Base-by-base conservation (phyloP, 2,888 invertebrate genomes). In the Boloria euphrosyne region DNA sequence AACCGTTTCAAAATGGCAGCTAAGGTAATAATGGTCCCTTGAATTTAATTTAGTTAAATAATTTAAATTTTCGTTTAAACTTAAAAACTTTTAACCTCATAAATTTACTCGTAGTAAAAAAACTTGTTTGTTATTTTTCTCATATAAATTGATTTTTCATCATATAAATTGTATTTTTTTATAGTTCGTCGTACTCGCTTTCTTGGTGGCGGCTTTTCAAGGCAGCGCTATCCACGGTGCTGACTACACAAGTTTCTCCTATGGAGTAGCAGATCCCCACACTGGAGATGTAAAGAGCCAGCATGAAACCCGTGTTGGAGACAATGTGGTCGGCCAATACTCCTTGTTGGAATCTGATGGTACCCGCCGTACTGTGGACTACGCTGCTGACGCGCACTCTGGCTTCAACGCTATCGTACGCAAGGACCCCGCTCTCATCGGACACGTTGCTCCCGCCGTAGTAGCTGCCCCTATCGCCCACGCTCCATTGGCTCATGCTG, bases 341-440 rank as follows among this genome's bases (percentile, higher is more conserved):
- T 90, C 90, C 6, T 85, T 90, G 65, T 79, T 94, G 86, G 81
- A 93, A 74, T 93, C 94, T 31, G 94, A 95, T 78, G 94, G 94
- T 74, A 93, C 93, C 64, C 93, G 93, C 80, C 93, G 94, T 72
- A 94, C 93, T 43, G 94, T 95, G 0, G 94, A 95, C 82, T 93
- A 93, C 83, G 89, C 91, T 67, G 93, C 93, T 71, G 92, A 93
- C 71, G 87, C 89, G 31, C 83, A 93, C 78, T 87, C 90, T 71
- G 93, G 93, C 70, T 93, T 93, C 87, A 93, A 93, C 85, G 93
- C 93, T 16, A 80, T 93, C 63, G 93, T 93, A 43, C 90, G 89
- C 76, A 92, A 90, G 70, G 93, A 93, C 79, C 93, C 93, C 13
- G 81, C 80, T 7, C 71, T 80, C 62, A 74, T 78, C 60, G 76